These are phyloP conservation scores for Morus bassanus DNA, from an alignment of 2,797 vertebrate genomes.

Conservation along the genomic window DNA sequence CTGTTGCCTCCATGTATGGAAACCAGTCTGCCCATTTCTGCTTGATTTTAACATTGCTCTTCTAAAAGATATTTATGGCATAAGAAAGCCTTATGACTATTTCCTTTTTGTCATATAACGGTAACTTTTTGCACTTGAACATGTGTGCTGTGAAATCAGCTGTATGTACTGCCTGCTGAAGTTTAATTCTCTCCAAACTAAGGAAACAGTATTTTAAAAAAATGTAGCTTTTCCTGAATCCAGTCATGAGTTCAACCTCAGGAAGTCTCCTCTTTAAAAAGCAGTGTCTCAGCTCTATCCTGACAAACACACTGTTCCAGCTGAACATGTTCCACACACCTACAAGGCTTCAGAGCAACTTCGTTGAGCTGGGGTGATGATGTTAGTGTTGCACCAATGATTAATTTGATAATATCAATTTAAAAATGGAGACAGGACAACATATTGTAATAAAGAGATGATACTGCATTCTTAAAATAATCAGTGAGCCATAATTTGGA, in stretches of 20 bases:
- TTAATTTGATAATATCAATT: not conserved
- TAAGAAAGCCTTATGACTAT: not conserved
- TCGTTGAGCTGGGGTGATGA: not conserved
- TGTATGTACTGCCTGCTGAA: not conserved
- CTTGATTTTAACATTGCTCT: not conserved
- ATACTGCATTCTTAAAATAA: not conserved
- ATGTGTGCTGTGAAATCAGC: not conserved
- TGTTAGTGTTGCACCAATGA: not conserved
- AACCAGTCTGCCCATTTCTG: not conserved
- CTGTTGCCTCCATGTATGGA: not conserved
- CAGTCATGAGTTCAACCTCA: not conserved
- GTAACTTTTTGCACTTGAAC: not conserved
- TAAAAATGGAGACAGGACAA: not conserved
- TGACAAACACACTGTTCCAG: not conserved
- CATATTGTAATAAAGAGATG: not conserved
- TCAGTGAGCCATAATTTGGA: not conserved
- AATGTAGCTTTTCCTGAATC: not conserved
- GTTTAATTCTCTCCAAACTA: not conserved
- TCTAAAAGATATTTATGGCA: not conserved
- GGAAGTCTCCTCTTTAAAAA: not conserved
- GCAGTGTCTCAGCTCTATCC: not conserved
- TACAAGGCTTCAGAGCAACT: not conserved
- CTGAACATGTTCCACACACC: not conserved
- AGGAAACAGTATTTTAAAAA: not conserved
- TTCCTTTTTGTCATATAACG: not conserved